Evolutionary conservation across 2,113 vertebrate genomes (phyloP), one percentile per base, ranked within the genome.

Genomic region (Passer montanus): DNA sequence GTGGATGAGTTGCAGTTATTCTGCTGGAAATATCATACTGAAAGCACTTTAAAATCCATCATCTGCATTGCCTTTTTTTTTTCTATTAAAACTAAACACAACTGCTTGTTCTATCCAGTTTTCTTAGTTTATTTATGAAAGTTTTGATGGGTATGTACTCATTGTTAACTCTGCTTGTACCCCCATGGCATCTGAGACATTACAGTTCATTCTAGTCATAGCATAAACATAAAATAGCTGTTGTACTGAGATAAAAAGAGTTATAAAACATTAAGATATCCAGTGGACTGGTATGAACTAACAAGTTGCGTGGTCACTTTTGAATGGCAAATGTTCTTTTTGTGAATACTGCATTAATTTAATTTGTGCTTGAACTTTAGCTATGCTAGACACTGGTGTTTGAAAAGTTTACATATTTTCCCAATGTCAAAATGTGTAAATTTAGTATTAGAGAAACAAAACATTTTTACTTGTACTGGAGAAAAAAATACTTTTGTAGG

Each of bases 111-210:
- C 13, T 73, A 28, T 69, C 55, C 30, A 69, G 9, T 87, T 90
- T 77, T 93, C 35, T n/a, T 63, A 50, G 44, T 79, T 94, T 93
- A 55, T 95, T 89, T 93, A 49, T 84, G 78, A 22, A 91, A 89
- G 21, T 94, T 89, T 53, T 86, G 50, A 70, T 83, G 82, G 15
- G 6, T 83, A 62, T 93, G 46, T 91, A 49, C 13, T 94, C 37
- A 60, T 26, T 80, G 41, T 82, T 90, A 84, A 75, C n/a, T 93
- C 27, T 14, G 7, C 23, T 73, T 91, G 37, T 91, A 88, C 2
- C 2, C 18, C 27, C 13, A 23, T 70, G 39, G 33, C 78, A 70
- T 93, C 62, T 80, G 62, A 73, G 67, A 85, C 78, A 58, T 56
- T 79, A 13, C 41, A 59, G 23, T 91, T 82, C 74, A 66, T 85